Evolutionary conservation across 1,140 invertebrate genomes (phyloP), one percentile per base, ranked within the genome.

Genomic region (Andricus grossulariae): DNA sequence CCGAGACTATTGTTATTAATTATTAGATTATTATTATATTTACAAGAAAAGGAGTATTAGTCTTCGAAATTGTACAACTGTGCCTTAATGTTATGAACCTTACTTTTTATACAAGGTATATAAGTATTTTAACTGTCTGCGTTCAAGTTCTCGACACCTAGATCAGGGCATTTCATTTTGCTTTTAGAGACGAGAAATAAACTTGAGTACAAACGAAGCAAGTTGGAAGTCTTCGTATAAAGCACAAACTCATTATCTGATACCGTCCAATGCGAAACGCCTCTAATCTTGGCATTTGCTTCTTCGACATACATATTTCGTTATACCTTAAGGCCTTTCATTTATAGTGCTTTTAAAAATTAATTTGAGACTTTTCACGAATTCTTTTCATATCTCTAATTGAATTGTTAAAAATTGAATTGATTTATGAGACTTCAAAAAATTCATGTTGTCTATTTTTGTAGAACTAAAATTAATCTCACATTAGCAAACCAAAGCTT

Each of bases 71-170:
- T 19, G 57, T 66, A 16, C 32, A 66, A n/a, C 12, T 66, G 60
- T 66, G 60, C 60, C 60, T 66, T 66, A 66, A 66, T 45, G 8
- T n/a, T 54, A n/a, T 66, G 60, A 32, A 39, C 32, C 12, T 66
- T 25, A 39, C 16, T 12, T 21, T 21, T 32, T 66, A 45, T 66
- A 11, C 52, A 18, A 39, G 15, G 60, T n/a, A 45, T n/a, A 66
- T 66, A 39, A 32, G 8, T 13, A 7, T 66, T 66, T 12, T 39
- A 25, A 39, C 32, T 66, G 21, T n/a, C n/a, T 54, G 18, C 52
- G 52, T 54, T 10, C 5, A 54, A 54, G 5, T 54, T 45, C 10
- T 45, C 39, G 39, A 45, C 39, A 8, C 52, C 52, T 54, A n/a
- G 18, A 54, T n/a, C n/a, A 54, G 18, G 18, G 52, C 18, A 54